These are phyloP conservation scores for Pristionchus japonicus DNA, from an alignment of 2,888 invertebrate genomes.

Conservation along the genomic window DNA sequence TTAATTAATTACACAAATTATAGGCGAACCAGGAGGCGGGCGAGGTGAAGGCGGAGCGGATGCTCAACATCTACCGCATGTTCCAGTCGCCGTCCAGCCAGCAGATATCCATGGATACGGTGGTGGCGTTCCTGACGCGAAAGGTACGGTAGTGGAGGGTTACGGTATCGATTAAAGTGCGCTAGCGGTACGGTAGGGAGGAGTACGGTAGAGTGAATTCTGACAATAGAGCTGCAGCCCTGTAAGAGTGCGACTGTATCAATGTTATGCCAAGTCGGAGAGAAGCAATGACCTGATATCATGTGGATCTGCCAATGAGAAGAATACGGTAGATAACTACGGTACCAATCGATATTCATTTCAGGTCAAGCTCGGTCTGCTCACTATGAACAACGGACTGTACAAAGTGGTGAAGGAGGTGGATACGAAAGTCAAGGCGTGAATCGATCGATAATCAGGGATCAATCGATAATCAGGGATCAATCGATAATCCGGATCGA, in stretches of 20 bases:
- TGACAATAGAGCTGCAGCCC: neutral
- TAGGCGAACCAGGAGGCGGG: conserved; percentile 60
- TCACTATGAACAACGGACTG: conserved; percentile 64
- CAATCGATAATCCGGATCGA: neutral
- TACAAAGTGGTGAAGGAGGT: conserved; percentile 59
- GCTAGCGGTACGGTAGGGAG: no score
- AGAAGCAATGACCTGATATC: neutral
- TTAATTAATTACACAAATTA: conserved; percentile 40
- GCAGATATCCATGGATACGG: conserved; percentile 64
- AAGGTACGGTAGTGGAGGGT: conserved; percentile 56
- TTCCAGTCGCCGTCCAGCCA: conserved; percentile 63
- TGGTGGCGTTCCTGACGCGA: conserved; percentile 67
- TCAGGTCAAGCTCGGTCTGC: conserved; percentile 61
- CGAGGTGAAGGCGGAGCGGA: conserved; percentile 64
- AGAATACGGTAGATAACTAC: neutral
- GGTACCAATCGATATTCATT: neutral
- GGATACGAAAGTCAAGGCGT: neutral
- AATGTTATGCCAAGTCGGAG: neutral
- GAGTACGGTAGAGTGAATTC: neutral
- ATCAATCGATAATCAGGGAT: no score
- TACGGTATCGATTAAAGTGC: neutral
- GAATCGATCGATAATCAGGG: neutral
- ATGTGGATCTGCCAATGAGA: neutral
- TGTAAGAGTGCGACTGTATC: no score
- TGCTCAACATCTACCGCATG: conserved; percentile 68